Evolutionary conservation across 2,797 vertebrate species (phyloP), one percentile per base, ranked within the genome.

Genomic region (Percopsis omiscomaycus): DNA sequence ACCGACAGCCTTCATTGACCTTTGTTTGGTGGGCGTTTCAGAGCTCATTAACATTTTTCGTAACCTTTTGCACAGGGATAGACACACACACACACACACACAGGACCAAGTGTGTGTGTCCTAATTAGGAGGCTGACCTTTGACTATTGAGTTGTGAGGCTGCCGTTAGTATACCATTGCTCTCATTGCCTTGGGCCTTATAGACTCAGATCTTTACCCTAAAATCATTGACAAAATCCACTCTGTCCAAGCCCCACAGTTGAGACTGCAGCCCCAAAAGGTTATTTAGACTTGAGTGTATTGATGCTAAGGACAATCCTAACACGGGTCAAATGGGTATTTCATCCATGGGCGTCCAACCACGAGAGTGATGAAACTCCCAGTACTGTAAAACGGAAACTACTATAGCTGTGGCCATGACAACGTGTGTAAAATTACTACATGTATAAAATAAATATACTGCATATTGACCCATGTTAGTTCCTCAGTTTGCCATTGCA

Each of bases 71-170:
- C 72, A 75, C 76, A 75, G 81, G 83, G 74, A 76, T 67, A 11
- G n/a, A 1, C 14, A 77, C 79, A 80, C 84, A 81, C 84, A 88
- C 85, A 82, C 81, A 78, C 73, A 75, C 60, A 37, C 54, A 56
- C 67, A 75, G 76, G 69, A 73, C 59, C 51, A 58, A 66, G 71
- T 62, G 58, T 61, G 72, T 73, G 81, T 80, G 80, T 90, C 89
- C 89, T 92, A 92, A 93, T 92, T 91, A 92, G 88, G 83, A 75
- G 71, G 71, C 57, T 92, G 92, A 92, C 92, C 91, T 92, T 92
- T 92, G 90, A 71, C 89, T 91, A 92, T 90, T 87, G 90, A 92
- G 88, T 82, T 87, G 90, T 91, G 87, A 80, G 80, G 79, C 78
- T 70, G 69, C 59, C 69, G 75, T 75, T 77, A 71, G 78, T 71